Evolutionary conservation across 2,797 vertebrate species (phyloP).

Genomic region (Clarias fuscus): DNA sequence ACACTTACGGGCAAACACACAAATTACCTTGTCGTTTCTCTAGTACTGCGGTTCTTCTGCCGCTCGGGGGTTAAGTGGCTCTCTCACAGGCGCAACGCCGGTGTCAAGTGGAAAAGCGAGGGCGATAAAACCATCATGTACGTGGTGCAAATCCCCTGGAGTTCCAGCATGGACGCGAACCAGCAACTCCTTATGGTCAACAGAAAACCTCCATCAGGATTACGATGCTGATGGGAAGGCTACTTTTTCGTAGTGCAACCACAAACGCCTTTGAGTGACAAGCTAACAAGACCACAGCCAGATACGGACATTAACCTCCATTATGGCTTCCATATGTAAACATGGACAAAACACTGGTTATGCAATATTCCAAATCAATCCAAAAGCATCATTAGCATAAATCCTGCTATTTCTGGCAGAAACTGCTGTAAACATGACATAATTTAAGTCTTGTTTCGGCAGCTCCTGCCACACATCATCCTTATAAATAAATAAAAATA

Average conservation of each 20-base stretch:
- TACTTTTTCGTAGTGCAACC: slow-evolving; percentile 2
- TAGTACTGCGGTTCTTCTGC: slow-evolving; percentile 34
- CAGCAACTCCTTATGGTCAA: slow-evolving; percentile 13
- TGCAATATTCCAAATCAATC: slow-evolving; percentile 2
- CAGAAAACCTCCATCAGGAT: slow-evolving; percentile 29
- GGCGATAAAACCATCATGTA: slow-evolving; percentile 34
- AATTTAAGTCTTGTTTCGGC: neutral
- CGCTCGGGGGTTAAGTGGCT: slow-evolving; percentile 22
- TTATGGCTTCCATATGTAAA: neutral
- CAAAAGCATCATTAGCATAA: slow-evolving; percentile 20
- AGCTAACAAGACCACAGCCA: slow-evolving; percentile 3
- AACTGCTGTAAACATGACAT: slow-evolving; percentile 23
- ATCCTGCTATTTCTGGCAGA: slow-evolving; percentile 28
- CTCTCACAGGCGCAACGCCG: slow-evolving; percentile 9
- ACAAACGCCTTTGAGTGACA: slow-evolving; percentile 20
- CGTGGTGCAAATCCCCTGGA: slow-evolving; percentile 20
- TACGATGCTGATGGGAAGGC: slow-evolving; percentile 9
- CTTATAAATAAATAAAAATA: slow-evolving; percentile 21
- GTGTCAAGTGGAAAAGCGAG: slow-evolving; percentile 31
- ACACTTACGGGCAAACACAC: slow-evolving; percentile 23
- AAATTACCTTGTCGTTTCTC: slow-evolving; percentile 44
- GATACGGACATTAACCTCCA: neutral
- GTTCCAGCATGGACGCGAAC: slow-evolving; percentile 10
- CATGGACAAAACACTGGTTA: neutral
- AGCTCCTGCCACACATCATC: slow-evolving; percentile 12